Evolutionary conservation across 2,888 invertebrate genomes (phyloP).

Genomic region (Drosophila melanocephala): DNA sequence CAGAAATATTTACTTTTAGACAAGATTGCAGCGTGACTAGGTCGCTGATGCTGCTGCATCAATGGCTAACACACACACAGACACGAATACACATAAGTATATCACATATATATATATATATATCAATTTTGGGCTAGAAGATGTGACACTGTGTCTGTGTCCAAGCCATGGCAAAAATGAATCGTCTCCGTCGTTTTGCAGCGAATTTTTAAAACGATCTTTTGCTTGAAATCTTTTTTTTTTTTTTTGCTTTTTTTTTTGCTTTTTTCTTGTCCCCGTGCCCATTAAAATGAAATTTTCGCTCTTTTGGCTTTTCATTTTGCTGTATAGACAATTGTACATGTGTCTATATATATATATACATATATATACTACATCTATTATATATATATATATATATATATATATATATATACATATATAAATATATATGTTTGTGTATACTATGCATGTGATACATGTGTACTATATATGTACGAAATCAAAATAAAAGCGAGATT

Average conservation of each 20-base stretch:
- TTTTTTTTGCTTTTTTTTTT: slow-evolving; percentile 4
- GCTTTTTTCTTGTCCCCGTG: slow-evolving; percentile 54
- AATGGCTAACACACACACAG: slow-evolving; percentile 2
- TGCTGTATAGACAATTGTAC: background rate
- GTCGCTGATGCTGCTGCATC: slow-evolving; percentile 11
- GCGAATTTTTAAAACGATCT: slow-evolving; percentile 11
- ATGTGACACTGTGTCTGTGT: slow-evolving; percentile 1
- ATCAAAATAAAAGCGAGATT: slow-evolving; percentile 82
- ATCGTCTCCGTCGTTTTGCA: slow-evolving; percentile 20
- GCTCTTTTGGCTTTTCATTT: slow-evolving; percentile 26
- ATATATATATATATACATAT: background rate
- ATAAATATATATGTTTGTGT: slow-evolving; percentile 7
- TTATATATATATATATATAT: background rate
- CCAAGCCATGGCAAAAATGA: slow-evolving; percentile 7
- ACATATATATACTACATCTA: background rate
- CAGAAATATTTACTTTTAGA: slow-evolving; percentile 5
- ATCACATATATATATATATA: background rate
- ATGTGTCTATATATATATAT: slow-evolving; percentile 2
- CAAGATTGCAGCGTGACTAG: slow-evolving; percentile 13
- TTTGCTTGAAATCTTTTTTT: slow-evolving; percentile 21
- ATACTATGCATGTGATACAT: slow-evolving; percentile 13
- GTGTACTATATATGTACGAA: slow-evolving; percentile 43
- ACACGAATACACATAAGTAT: background rate
- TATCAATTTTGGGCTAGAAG: background rate
- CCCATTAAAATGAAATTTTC: slow-evolving; percentile 52